Base-by-base conservation (phyloP, 2,797 vertebrate genomes). In the Naso thynnoides region DNA sequence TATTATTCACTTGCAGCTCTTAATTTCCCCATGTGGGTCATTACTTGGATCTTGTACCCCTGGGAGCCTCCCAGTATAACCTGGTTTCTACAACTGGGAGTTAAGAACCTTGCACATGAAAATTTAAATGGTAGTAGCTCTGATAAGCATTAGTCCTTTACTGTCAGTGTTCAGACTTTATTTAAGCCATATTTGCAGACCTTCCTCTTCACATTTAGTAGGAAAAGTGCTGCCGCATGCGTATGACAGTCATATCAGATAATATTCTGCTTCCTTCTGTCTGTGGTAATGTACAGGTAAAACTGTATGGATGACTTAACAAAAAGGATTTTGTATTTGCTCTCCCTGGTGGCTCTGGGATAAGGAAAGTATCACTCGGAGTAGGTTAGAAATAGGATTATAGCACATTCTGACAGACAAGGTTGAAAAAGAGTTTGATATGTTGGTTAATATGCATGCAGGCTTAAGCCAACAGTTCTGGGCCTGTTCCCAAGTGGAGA, bases 371-470 rank as follows among this genome's bases (percentile, higher is more conserved):
- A 78, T 89, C 79, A 82, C 71, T 86, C 76, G 67, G 66, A 73
- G 81, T 31, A 52, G 67, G 73, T 83, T 79, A 63, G 79, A 88
- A 91, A 89, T 83, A 68, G 86, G 85, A 90, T 91, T 90, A 91
- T 45, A 58, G 79, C 9, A 21, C 49, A 79, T 83, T 88, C 60
- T 86, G 82, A 82, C 75, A 84, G 73, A 67, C 31, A 16, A 62
- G 57, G 62, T 69, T 74, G 73, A 82, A 77, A 82, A 71, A 53
- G 73, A 79, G 70, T 82, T 86, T 86, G 88, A 91, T 88, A 74
- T 84, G 87, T 88, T 80, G 80, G 81, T 89, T 91, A 88, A 88
- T 91, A 84, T 90, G 84, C 77, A 80, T 82, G 65, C 61, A 70
- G 71, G 74, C 84, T 84, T 84, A 91, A 86, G 59, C 67, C 64